phyloP scores from a whole-genome alignment of 2,113 vertebrate species.

The Seriola quinqueradiata region DNA sequence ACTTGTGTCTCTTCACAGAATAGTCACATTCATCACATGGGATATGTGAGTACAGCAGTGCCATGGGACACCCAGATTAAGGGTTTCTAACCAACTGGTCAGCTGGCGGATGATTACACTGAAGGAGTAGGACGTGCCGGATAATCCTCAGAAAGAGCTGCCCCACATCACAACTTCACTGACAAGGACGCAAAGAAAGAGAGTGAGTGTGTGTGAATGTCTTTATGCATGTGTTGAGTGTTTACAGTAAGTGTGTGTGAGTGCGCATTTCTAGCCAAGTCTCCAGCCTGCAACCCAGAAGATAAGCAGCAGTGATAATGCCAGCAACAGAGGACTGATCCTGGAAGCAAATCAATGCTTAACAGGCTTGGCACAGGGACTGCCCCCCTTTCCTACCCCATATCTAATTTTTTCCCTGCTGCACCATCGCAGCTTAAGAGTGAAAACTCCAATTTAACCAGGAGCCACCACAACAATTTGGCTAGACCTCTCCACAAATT shows the following conservation, averaged over 20 bases:
- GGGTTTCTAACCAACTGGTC: slow-evolving; percentile 34
- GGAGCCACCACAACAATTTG: slow-evolving; percentile 47
- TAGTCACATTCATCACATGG: slow-evolving; percentile 28
- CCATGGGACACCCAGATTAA: slow-evolving; percentile 21
- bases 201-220: background rate
- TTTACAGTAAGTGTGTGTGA: slow-evolving; percentile 14
- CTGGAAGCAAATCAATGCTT: slow-evolving; percentile 58
- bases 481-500: slow-evolving; percentile 29
- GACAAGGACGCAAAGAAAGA: slow-evolving; percentile 3
- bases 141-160: slow-evolving; percentile 33
- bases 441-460: slow-evolving; percentile 48
- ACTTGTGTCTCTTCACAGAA: background rate
- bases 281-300: slow-evolving; percentile 59
- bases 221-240: background rate
- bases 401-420: slow-evolving; percentile 22
- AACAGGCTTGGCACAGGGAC: slow-evolving; percentile 65
- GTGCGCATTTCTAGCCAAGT: slow-evolving; percentile 50
- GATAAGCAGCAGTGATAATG: slow-evolving; percentile 75
- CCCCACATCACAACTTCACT: slow-evolving; percentile 20
- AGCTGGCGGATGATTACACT: slow-evolving; percentile 30
- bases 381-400: slow-evolving; percentile 22
- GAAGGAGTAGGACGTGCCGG: slow-evolving; percentile 8
- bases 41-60: slow-evolving; percentile 10
- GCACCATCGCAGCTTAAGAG: slow-evolving; percentile 23
- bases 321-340: slow-evolving; percentile 51